Base-by-base conservation (phyloP, 2,888 invertebrate species). In the Lochmaea crataegi region DNA sequence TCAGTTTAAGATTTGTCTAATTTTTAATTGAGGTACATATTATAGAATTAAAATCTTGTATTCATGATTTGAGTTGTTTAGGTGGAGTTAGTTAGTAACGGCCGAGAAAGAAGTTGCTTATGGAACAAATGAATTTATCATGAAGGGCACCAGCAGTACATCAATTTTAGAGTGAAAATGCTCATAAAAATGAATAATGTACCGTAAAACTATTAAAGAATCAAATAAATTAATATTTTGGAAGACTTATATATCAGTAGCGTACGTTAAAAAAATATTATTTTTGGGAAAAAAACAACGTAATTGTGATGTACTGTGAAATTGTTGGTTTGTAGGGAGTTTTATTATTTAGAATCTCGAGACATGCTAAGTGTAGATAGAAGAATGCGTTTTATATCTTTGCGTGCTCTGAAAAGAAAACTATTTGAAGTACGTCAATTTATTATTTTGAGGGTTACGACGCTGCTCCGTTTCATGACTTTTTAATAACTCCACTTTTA, bases 401-500 rank as follows among this genome's bases (percentile, higher is more conserved):
- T 45, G 45, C 45, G 45, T 45, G 45, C 14, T 14, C 4, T 45
- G 45, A 45, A 45, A 45, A 45, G 11, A 45, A 45, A 45, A 12
- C 45, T 45, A 45, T 45, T 45, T 45, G 45, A 45, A 2, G 12
- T 45, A 53, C 18, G 7, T 53, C 18, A 18, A 9, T 53, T 53
- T 53, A 53, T 18, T 18, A 53, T 18, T 26, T 67, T 67, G 22
- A 48, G 26, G 32, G 45, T 58, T 60, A 68, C 57, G 57, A 32
- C 22, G n/a, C 58, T 68, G 48, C 45, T 16, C 58, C 12, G 60
- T 68, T 58, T 67, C 58, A 60, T 60, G 60, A 60, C 58, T 51
- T 60, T 42, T 68, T 68, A 45, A 60, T 68, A 60, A 68, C 68
- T 67, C 16, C 14, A 48, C 67, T 68, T 22, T 68, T 68, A 60